phyloP scores from a whole-genome alignment of 35 echinoderm and acorn worm species.

The Ophiothrix spiculata region DNA sequence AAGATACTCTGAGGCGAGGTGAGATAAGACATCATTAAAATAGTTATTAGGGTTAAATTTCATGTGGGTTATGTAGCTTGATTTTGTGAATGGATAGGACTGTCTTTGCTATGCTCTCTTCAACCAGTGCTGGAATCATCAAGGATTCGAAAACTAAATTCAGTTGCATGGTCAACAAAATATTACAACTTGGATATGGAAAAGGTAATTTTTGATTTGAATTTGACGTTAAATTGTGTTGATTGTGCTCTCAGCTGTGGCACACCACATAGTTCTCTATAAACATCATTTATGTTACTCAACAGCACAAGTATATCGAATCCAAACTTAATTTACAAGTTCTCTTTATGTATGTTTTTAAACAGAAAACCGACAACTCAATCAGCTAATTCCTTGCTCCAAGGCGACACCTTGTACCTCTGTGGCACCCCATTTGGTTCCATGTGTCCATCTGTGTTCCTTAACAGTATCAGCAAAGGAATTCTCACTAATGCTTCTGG shows the following conservation, averaged over 20 bases:
- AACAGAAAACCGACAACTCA: not conserved
- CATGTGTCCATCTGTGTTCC: constrained; percentile 73
- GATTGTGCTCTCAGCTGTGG: not conserved
- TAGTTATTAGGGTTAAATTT: no score
- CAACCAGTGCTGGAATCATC: no score
- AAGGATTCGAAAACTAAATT: no score
- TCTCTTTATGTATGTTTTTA: not conserved
- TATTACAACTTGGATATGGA: no score
- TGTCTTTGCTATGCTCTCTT: no score
- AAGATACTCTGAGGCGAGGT: no score
- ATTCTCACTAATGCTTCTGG: constrained; percentile 78
- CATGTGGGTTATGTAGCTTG: no score
- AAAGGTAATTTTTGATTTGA: not conserved
- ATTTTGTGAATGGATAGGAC: no score
- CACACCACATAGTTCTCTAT: not conserved
- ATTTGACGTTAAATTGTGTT: not conserved
- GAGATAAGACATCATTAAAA: no score
- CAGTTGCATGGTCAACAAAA: no score
- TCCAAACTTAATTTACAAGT: not conserved
- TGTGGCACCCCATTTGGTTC: constrained; percentile 81
- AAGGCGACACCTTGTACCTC: constrained; percentile 28
- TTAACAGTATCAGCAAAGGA: constrained; percentile 71
- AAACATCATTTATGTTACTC: not conserved
- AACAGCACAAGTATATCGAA: not conserved
- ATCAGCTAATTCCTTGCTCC: not conserved